phyloP scores from a whole-genome alignment of 2,113 vertebrate species.

The Phocoena phocoena region DNA sequence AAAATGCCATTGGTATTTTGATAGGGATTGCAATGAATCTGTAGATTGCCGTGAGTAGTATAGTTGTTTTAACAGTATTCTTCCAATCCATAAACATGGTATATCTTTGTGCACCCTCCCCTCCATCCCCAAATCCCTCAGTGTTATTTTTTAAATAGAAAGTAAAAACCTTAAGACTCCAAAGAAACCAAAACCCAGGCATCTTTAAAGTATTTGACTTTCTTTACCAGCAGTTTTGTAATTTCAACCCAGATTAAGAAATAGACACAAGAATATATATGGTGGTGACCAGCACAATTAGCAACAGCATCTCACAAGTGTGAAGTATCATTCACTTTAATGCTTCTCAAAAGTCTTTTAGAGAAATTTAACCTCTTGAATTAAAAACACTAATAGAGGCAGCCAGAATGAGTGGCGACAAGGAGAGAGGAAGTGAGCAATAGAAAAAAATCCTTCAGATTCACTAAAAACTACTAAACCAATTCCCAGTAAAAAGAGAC shows the following conservation, averaged over 20 bases:
- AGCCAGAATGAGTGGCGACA: not conserved
- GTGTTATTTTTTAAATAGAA: conserved; percentile 25
- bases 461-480: conserved; percentile 22
- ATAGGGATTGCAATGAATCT: not conserved
- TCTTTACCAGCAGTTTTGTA: not conserved
- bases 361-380: not conserved
- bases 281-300: not conserved
- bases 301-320: not conserved
- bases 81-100: not conserved
- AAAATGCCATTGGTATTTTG: not conserved
- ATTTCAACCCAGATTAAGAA: conserved; percentile 15
- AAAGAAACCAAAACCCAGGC: not conserved
- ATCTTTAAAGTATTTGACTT: not conserved
- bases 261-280: not conserved
- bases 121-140: not conserved
- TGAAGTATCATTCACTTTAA: not conserved
- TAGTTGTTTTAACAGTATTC: not conserved
- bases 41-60: not conserved
- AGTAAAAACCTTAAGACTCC: not conserved
- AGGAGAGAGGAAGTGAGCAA: not conserved
- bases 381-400: not conserved
- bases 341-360: not conserved
- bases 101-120: not conserved
- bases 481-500: not conserved
- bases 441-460: not conserved